These are phyloP conservation scores for Harmothoe impar DNA, from an alignment of 2,888 invertebrate genomes.

Conservation along the genomic window DNA sequence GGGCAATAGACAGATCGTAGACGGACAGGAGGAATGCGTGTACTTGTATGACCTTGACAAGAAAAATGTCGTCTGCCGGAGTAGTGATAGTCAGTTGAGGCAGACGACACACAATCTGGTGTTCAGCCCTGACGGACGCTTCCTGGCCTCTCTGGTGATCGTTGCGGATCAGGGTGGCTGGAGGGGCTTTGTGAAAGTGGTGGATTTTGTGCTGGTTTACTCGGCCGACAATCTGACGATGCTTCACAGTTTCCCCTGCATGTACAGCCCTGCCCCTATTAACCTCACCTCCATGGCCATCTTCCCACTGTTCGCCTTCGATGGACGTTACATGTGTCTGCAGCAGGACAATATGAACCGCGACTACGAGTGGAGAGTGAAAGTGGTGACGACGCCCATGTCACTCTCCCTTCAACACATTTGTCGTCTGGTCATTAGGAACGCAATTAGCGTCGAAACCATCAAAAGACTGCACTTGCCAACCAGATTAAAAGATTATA, in stretches of 20 bases:
- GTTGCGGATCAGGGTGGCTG: background rate
- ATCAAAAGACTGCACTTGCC: background rate
- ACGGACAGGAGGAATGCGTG: slow-evolving; percentile 7
- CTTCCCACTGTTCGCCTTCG: slow-evolving; percentile 31
- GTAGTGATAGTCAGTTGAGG: background rate
- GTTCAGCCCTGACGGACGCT: slow-evolving; percentile 36
- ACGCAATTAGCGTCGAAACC: background rate
- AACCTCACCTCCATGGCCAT: slow-evolving; percentile 32
- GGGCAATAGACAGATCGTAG: background rate
- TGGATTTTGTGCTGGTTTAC: slow-evolving; percentile 25
- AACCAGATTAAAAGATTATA: slow-evolving; percentile 12
- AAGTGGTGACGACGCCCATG: slow-evolving; percentile 24
- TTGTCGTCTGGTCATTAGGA: slow-evolving; percentile 13
- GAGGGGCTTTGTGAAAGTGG: slow-evolving; percentile 18
- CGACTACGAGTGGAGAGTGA: slow-evolving; percentile 17
- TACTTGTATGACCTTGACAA: slow-evolving; percentile 12
- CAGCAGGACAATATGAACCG: background rate
- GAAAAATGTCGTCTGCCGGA: slow-evolving; percentile 13
- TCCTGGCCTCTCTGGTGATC: slow-evolving; percentile 39
- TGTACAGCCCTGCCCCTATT: slow-evolving; percentile 21
- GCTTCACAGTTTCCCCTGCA: slow-evolving; percentile 18
- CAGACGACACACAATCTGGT: slow-evolving; percentile 42
- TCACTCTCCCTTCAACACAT: slow-evolving; percentile 27
- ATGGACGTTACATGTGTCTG: slow-evolving; percentile 31
- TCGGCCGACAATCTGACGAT: background rate